A percentile compares a stretch with the other conserved stretches of the same genome.
phyloP scores from a whole-genome alignment of 2,113 vertebrate species.

The Bubo blakistoni region DNA sequence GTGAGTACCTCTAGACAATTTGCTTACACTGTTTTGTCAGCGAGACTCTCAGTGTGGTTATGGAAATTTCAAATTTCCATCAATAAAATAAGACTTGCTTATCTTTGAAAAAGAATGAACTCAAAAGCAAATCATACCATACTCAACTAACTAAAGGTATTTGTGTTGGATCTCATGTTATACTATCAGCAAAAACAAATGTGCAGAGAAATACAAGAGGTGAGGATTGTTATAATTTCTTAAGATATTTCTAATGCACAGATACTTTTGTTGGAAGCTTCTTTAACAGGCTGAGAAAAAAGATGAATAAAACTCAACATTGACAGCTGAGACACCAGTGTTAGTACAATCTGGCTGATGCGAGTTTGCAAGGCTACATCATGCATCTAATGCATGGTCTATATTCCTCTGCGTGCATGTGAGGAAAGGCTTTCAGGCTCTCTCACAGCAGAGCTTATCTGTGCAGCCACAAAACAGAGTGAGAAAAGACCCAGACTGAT shows the following conservation, averaged over 20 bases:
- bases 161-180: background rate
- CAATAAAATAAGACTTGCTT: background rate
- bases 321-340: background rate
- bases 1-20: background rate
- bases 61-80: background rate
- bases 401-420: rapidly evolving
- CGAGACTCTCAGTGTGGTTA: background rate
- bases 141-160: background rate
- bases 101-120: background rate
- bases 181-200: background rate
- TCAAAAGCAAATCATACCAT: background rate
- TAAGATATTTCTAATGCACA: background rate
- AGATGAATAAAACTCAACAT: background rate
- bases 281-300: background rate
- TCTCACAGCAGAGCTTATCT: background rate
- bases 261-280: background rate
- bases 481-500: background rate
- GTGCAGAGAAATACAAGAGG: background rate
- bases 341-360: background rate
- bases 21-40: background rate
- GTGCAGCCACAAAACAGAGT: background rate
- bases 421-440: background rate
- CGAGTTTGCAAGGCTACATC: background rate
- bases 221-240: background rate
- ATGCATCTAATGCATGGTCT: rapidly evolving